Evolutionary conservation across 2,797 vertebrate species (phyloP).

Genomic region (Eospalax fontanierii): DNA sequence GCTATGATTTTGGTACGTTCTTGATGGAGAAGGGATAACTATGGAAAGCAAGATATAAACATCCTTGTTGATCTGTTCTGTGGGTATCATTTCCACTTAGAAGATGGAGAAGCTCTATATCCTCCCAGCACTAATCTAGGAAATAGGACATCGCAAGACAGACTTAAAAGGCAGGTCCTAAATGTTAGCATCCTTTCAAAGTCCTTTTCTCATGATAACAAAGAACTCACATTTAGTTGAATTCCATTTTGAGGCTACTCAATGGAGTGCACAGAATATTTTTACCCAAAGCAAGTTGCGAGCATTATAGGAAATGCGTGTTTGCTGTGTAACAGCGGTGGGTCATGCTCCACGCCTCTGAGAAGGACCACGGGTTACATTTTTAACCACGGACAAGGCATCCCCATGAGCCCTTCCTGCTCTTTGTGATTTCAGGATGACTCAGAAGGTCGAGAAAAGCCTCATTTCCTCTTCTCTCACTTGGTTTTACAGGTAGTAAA

Average conservation of each 20-base stretch:
- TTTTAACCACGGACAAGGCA: background rate
- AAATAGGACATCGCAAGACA: background rate
- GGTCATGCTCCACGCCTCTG: background rate
- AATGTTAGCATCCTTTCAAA: background rate
- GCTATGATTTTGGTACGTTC: background rate
- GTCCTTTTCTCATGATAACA: constrained; percentile 31
- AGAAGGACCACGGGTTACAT: background rate
- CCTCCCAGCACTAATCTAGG: background rate
- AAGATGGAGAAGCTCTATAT: background rate
- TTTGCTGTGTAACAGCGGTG: background rate
- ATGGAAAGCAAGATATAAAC: background rate
- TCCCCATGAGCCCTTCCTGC: background rate
- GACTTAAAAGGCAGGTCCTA: background rate
- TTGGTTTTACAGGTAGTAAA: constrained; percentile 90
- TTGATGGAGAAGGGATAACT: constrained; percentile 4
- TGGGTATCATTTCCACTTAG: background rate
- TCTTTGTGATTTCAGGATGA: background rate
- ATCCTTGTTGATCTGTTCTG: background rate
- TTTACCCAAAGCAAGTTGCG: background rate
- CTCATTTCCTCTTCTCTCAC: constrained; percentile 6
- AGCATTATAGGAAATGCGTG: background rate
- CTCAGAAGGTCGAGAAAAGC: background rate
- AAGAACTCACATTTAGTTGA: background rate
- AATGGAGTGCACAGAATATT: background rate
- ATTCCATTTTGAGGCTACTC: background rate